These are phyloP conservation scores for Trachelus stipa DNA, from an alignment of 2,888 invertebrate genomes.

Conservation along the genomic window DNA sequence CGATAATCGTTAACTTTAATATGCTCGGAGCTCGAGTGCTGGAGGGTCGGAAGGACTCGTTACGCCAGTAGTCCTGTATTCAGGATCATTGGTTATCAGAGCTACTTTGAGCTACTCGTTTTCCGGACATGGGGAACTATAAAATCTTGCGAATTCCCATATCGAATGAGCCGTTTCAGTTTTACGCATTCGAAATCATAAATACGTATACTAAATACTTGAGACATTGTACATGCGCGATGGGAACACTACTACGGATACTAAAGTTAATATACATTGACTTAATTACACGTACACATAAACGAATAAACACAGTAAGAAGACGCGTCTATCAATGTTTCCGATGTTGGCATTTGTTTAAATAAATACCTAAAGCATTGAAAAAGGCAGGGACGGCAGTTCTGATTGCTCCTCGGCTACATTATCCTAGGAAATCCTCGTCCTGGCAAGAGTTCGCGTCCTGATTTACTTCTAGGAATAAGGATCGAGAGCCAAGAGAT, in stretches of 20 bases:
- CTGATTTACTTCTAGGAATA: neutral
- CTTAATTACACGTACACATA: conserved; percentile 30
- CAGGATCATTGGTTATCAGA: neutral
- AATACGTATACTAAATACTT: neutral
- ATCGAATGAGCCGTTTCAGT: neutral
- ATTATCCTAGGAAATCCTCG: neutral
- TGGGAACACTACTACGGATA: conserved; percentile 8
- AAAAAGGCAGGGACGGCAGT: conserved; percentile 3
- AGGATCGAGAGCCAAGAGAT: neutral
- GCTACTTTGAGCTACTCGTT: neutral
- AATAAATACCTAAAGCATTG: conserved; percentile 57
- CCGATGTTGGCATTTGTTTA: conserved; percentile 61
- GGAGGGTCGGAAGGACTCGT: neutral
- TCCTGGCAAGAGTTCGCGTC: neutral
- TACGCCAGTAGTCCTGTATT: neutral
- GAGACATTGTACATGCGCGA: neutral
- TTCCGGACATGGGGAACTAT: neutral
- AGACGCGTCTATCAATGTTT: conserved; percentile 58
- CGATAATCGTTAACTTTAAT: neutral
- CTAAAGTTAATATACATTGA: conserved; percentile 15
- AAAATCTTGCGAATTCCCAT: neutral
- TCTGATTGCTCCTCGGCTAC: neutral
- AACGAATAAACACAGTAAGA: conserved; percentile 25
- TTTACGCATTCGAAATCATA: neutral
- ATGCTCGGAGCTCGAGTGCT: neutral